Evolutionary conservation across 2,888 invertebrate species (phyloP), one percentile per base, ranked within the genome.

Genomic region (Agrypnus murinus): DNA sequence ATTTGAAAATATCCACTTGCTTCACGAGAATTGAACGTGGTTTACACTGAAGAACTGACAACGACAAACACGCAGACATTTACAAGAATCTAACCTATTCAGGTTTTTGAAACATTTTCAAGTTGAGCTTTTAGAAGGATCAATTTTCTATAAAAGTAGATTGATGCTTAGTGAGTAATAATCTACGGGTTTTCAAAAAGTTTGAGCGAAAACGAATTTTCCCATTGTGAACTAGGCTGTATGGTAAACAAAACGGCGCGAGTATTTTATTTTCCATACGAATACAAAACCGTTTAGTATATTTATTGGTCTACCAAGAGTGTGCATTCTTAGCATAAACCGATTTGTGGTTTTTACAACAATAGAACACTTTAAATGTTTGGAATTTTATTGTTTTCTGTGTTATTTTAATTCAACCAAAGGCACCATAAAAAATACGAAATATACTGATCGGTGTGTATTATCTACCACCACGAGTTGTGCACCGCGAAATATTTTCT

Each of bases 281-380:
- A 76, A 78, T 76, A 77, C 77, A 78, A 77, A 80, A 81, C 77
- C 77, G 75, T 75, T 77, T 73, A 74, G 78, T 79, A 76, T 80
- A 82, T 82, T 83, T 83, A 83, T 83, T 83, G 81, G 83, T 81
- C 83, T 81, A 79, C 80, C 77, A 71, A 77, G 25, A 25, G 76
- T 78, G 79, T 67, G 62, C 74, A 74, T 81, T 81, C 81, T 77
- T 77, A 76, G 79, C 77, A 78, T 79, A 80, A 82, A 83, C 77
- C 83, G 82, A 83, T 83, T 82, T 83, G 83, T 81, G 83, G 81
- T 81, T 82, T 81, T 81, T 80, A 79, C 77, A 83, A 84, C 84
- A 84, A 84, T 84, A 83, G 84, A 82, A 82, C 83, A 83, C 83
- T 84, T 84, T 82, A 83, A 84, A 84, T 84, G 78, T 82, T 83